phyloP scores from a whole-genome alignment of 2,113 vertebrate genomes.

The Phyllostomus hastatus region DNA sequence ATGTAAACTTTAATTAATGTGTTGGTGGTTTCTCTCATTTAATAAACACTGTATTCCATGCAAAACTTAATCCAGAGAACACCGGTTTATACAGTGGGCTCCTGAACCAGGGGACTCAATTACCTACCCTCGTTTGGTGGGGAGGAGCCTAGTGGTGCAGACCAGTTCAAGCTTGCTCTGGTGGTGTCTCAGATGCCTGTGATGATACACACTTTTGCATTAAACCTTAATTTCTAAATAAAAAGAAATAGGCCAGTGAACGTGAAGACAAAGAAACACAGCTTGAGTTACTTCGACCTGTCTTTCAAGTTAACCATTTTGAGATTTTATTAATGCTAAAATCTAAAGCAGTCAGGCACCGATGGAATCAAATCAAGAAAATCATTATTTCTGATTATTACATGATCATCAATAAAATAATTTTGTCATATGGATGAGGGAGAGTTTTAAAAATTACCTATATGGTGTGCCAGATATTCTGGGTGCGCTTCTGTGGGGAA shows the following conservation, averaged over 20 bases:
- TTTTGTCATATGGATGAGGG: not conserved
- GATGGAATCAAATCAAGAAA: not conserved
- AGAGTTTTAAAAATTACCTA: not conserved
- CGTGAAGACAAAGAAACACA: not conserved
- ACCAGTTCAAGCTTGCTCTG: no score
- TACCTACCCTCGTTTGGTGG: rapidly evolving
- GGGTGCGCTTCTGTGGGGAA: not conserved
- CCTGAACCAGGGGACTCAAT: not conserved
- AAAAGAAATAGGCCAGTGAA: rapidly evolving
- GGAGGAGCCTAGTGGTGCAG: no score
- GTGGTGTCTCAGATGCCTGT: not conserved
- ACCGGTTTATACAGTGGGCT: no score
- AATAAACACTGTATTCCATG: not conserved
- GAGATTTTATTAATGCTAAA: not conserved
- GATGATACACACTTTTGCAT: no score
- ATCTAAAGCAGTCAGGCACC: not conserved
- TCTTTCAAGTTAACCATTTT: not conserved
- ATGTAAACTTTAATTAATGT: no score
- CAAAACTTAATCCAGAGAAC: not conserved
- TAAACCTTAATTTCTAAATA: not conserved
- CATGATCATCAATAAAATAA: not conserved
- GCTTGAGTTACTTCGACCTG: not conserved
- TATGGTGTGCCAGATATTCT: not conserved
- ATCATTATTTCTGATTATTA: not conserved
- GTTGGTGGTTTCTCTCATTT: not conserved